Evolutionary conservation across 2,797 vertebrate genomes (phyloP), one percentile per base, ranked within the genome.

Genomic region (Crossoptilon crossoptilon): DNA sequence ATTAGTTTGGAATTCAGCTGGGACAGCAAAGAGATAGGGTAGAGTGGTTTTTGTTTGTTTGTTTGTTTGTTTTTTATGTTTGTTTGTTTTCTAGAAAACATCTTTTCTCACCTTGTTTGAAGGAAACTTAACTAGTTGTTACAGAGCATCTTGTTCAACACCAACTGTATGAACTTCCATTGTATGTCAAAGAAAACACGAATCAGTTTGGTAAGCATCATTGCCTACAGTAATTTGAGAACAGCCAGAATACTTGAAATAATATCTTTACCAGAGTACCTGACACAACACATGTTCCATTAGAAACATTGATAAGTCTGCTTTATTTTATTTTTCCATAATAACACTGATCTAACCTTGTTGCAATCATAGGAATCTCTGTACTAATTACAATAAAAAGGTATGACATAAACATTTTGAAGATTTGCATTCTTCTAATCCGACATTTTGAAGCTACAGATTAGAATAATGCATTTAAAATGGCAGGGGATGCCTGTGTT

Each of bases 401-500:
- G 68, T 58, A 55, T 14, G 49, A 75, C 31, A 13, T 6, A 9
- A 22, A 43, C 12, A 58, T 83, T 94, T 56, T 53, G 44, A 58
- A 81, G 58, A 68, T 11, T 17, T 12, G 3, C 33, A 72, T 95
- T 87, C 67, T 84, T 95, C 83, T 86, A 17, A 4, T 8, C 0
- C 75, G 69, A 88, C 83, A 80, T 37, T 91, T 88, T 85, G 77
- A 94, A 73, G 66, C 49, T 56, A 68, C 14, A 87, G 27, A 87
- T 86, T 85, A 85, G 35, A 89, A 62, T 53, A 91, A 92, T 83
- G 58, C 23, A 49, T 92, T 94, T 91, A 41, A 87, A 89, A 71
- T 80, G 8, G 44, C 62, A 64, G 10, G 33, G 60, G 41, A 58
- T 83, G 69, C 29, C 66, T 58, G 9, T 68, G 44, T 80, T 62